These are phyloP conservation scores for Neuroterus valhalla DNA, from an alignment of 1,140 invertebrate genomes.

Conservation along the genomic window DNA sequence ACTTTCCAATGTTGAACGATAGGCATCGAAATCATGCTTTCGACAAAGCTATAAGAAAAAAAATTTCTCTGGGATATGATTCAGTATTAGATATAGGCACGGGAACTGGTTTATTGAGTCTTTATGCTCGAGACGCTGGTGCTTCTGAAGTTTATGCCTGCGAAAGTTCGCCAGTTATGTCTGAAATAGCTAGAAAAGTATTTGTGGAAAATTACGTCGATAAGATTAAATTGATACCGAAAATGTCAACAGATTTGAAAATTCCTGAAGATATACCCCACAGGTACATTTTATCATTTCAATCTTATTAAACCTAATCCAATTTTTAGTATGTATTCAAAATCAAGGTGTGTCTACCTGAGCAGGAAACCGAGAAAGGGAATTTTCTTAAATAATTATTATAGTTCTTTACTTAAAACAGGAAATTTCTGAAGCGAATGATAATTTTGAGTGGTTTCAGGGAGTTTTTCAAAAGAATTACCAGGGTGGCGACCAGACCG, in stretches of 20 bases:
- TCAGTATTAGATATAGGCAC: constrained; percentile 84
- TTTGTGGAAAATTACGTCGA: constrained; percentile 73
- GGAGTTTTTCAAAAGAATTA: no score
- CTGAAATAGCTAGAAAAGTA: constrained; percentile 77
- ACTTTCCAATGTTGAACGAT: constrained; percentile 89
- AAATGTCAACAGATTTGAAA: constrained; percentile 75
- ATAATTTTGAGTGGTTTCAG: no score
- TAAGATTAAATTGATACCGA: constrained; percentile 70
- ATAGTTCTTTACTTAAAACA: no score
- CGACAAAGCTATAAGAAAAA: constrained; percentile 78
- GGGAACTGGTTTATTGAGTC: constrained; percentile 82
- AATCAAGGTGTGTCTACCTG: no score
- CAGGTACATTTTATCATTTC: constrained; percentile 47
- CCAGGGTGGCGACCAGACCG: no score
- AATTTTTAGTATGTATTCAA: not conserved
- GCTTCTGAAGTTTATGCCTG: constrained; percentile 79
- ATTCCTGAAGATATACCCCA: constrained; percentile 77
- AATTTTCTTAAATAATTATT: no score
- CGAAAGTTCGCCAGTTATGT: constrained; percentile 81
- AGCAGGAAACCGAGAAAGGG: no score
- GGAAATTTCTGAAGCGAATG: no score
- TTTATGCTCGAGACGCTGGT: constrained; percentile 79
- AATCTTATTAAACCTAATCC: not conserved
- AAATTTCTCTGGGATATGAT: constrained; percentile 74
- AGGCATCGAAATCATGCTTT: constrained; percentile 80